Percentiles rank a stretch among this genome's conserved stretches.
Conservation (phyloP, 2,113 vertebrate species). For the Mus spicilegus region DNA sequence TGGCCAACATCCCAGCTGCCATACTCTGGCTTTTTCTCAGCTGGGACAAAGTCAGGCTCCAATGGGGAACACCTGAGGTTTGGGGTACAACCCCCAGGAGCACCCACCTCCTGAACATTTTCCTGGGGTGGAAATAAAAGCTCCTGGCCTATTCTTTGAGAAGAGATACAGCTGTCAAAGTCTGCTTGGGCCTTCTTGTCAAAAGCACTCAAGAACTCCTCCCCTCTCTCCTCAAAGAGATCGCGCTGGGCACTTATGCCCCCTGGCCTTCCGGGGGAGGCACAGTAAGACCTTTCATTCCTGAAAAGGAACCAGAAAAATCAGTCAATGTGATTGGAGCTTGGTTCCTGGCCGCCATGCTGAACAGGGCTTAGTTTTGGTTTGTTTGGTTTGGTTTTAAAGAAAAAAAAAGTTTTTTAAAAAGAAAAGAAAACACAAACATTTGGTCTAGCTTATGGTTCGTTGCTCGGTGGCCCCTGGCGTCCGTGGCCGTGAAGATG, state of each 20-base stretch:
- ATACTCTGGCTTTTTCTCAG: conserved; percentile 89
- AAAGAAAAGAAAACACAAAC: conserved; percentile 60
- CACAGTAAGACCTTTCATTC: conserved; percentile 88
- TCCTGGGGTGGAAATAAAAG: conserved; percentile 89
- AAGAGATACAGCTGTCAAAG: conserved; percentile 86
- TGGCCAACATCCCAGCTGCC: conserved; percentile 87
- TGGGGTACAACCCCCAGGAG: conserved; percentile 81
- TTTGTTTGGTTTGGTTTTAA: conserved; percentile 43
- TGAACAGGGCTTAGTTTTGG: conserved; percentile 71
- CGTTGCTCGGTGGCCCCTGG: conserved; percentile 43
- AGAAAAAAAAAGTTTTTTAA: conserved; percentile 23
- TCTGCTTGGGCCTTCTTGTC: conserved; percentile 87
- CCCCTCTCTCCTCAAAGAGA: conserved; percentile 92
- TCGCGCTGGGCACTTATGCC: conserved; percentile 87
- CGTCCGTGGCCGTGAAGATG: conserved; percentile 53
- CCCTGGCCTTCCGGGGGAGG: conserved; percentile 84
- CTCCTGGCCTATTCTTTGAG: conserved; percentile 87
- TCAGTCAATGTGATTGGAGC: conserved; percentile 79
- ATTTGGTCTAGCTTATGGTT: conserved; percentile 76
- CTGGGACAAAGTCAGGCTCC: conserved; percentile 88
- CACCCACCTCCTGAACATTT: conserved; percentile 82
- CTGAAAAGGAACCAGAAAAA: conserved; percentile 86
- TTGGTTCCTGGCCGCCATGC: conserved; percentile 71
- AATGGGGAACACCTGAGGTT: conserved; percentile 86
- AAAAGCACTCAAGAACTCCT: conserved; percentile 90